phyloP scores from a whole-genome alignment of 2,113 vertebrate species.

The Channa argus region DNA sequence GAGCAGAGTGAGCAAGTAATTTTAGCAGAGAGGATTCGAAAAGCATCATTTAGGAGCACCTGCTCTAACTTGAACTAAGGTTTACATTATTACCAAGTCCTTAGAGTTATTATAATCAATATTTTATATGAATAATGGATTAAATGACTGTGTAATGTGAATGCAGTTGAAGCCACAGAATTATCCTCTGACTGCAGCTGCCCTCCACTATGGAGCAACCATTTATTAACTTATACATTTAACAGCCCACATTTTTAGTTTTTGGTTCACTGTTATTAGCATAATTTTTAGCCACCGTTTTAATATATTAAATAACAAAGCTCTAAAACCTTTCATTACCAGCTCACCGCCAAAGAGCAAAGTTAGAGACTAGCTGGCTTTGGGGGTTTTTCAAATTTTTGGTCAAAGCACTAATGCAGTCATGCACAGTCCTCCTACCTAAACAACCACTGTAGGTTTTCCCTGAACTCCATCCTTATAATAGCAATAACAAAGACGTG shows the following conservation, averaged over 20 bases:
- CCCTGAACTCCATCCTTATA: too few relatives aligned
- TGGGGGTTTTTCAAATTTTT: too few relatives aligned
- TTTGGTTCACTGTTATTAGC: neutral
- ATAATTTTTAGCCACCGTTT: neutral
- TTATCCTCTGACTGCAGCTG: neutral
- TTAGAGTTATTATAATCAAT: neutral
- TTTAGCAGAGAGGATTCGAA: neutral
- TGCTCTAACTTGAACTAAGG: neutral
- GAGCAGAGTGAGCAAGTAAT: slow-evolving; percentile 1
- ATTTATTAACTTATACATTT: neutral
- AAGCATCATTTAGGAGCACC: neutral
- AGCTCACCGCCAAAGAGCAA: neutral
- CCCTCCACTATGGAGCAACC: neutral
- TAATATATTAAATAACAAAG: neutral
- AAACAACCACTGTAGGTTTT: too few relatives aligned
- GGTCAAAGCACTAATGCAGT: too few relatives aligned
- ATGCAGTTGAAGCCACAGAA: neutral
- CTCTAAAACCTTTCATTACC: neutral
- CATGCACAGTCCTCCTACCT: too few relatives aligned
- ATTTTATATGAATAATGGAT: neutral
- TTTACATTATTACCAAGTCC: neutral
- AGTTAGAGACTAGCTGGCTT: neutral
- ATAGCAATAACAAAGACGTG: too few relatives aligned
- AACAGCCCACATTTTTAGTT: neutral
- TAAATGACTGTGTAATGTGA: neutral